phyloP scores from a whole-genome alignment of 2,888 invertebrate species.

The Pseudolycoriella hygida region DNA sequence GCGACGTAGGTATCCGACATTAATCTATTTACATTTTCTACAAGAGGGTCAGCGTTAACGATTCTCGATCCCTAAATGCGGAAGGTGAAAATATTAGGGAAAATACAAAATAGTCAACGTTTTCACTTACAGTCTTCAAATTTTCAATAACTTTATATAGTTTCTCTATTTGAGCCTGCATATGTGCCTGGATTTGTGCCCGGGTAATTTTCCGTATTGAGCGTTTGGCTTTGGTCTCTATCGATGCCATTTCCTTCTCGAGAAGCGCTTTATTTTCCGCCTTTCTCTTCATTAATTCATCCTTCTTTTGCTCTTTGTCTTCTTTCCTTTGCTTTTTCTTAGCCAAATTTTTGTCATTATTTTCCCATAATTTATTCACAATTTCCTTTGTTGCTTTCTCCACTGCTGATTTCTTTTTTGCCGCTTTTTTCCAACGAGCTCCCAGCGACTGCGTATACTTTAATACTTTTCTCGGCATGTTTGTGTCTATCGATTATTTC shows the following conservation, averaged over 20 bases:
- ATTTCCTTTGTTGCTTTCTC: constrained; percentile 36
- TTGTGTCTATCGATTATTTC: too few relatives aligned
- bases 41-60: constrained; percentile 40
- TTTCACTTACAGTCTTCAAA: constrained; percentile 25
- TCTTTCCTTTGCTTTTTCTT: constrained; percentile 58
- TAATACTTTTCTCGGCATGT: constrained; percentile 92
- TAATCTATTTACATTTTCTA: constrained; percentile 84
- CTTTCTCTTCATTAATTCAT: constrained; percentile 64
- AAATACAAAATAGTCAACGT: too few relatives aligned
- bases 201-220: constrained; percentile 63
- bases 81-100: too few relatives aligned
- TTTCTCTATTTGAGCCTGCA: constrained; percentile 40
- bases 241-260: constrained; percentile 66
- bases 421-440: constrained; percentile 75
- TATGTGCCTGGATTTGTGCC: constrained; percentile 62
- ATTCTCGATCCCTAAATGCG: constrained; percentile 34
- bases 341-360: constrained; percentile 64
- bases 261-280: constrained; percentile 62
- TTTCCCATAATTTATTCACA: constrained; percentile 64
- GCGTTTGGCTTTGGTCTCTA: constrained; percentile 45
- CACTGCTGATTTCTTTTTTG: constrained; percentile 48
- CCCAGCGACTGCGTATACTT: constrained; percentile 88
- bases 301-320: constrained; percentile 65
- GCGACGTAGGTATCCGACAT: constrained; percentile 72
- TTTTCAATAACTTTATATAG: constrained; percentile 35